Percentiles rank a stretch among this genome's conserved stretches.
Conservation (phyloP, 1,140 invertebrate species). For the Wiebesia pumilae region DNA sequence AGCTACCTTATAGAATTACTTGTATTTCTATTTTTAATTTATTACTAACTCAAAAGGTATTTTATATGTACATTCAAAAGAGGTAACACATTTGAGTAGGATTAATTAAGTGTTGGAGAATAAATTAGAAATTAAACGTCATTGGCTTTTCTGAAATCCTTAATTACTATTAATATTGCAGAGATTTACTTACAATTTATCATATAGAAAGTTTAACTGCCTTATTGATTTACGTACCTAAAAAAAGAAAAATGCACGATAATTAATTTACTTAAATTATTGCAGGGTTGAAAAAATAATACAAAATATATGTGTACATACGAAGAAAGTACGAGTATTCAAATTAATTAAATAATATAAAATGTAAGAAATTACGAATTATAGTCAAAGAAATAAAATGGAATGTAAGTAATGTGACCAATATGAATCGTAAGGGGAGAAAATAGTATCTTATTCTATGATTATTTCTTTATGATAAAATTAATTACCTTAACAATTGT, state of each 20-base stretch:
- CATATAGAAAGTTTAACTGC: not conserved
- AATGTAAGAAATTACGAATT: not conserved
- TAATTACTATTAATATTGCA: not conserved
- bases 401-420: not conserved
- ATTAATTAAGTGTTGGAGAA: too few species aligned
- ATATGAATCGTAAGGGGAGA: too few species aligned
- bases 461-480: too few species aligned
- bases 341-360: not conserved
- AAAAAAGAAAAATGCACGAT: conserved; percentile 4
- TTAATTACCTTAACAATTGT: too few species aligned
- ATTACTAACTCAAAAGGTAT: too few species aligned
- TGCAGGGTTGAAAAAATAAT: not conserved
- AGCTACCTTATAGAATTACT: too few species aligned
- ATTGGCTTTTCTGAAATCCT: not conserved
- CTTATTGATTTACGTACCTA: conserved; percentile 29
- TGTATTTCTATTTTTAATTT: too few species aligned
- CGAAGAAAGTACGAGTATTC: not conserved
- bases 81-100: too few species aligned
- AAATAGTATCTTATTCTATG: too few species aligned
- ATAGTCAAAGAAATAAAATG: conserved; percentile 6
- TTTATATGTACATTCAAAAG: too few species aligned
- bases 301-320: not conserved
- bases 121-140: not conserved
- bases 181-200: conserved; percentile 17
- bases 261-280: conserved; percentile 1